Evolutionary conservation across 2,888 invertebrate genomes (phyloP).

Genomic region (Caenorhabditis parvicauda): DNA sequence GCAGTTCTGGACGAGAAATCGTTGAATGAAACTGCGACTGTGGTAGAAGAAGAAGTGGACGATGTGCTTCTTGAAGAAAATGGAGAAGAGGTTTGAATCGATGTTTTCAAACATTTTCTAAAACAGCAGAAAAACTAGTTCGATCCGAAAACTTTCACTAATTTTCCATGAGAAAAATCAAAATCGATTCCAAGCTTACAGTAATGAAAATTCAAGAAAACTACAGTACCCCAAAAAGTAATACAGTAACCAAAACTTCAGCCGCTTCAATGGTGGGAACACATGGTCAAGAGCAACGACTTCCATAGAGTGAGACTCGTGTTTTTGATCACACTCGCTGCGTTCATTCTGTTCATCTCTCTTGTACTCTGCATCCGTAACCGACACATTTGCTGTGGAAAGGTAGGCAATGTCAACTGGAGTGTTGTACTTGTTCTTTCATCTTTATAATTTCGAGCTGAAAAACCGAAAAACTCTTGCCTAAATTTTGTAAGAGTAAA

Average conservation of each 20-base stretch:
- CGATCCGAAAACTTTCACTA: too few species aligned
- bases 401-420: slow-evolving; percentile 13
- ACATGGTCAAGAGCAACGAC: slow-evolving; percentile 13
- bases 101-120: background rate
- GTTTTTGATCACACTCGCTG: slow-evolving; percentile 14
- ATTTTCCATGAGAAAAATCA: too few species aligned
- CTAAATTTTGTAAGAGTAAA: too few species aligned
- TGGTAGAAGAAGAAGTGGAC: slow-evolving; percentile 16
- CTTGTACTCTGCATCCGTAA: slow-evolving; percentile 13
- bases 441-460: too few species aligned
- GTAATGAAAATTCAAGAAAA: too few species aligned
- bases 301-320: slow-evolving; percentile 17
- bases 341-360: slow-evolving; percentile 8
- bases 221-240: too few species aligned
- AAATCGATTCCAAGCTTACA: too few species aligned
- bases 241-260: too few species aligned
- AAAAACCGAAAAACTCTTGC: too few species aligned
- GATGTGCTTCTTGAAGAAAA: slow-evolving; percentile 10
- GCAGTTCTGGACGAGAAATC: background rate
- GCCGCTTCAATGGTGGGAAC: background rate
- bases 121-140: too few species aligned
- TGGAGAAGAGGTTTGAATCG: too few species aligned
- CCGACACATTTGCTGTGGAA: slow-evolving; percentile 15
- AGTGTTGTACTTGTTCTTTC: too few species aligned
- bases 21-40: slow-evolving; percentile 16